Conservation (phyloP, 2,113 vertebrate genomes). For the Catagonus wagneri region DNA sequence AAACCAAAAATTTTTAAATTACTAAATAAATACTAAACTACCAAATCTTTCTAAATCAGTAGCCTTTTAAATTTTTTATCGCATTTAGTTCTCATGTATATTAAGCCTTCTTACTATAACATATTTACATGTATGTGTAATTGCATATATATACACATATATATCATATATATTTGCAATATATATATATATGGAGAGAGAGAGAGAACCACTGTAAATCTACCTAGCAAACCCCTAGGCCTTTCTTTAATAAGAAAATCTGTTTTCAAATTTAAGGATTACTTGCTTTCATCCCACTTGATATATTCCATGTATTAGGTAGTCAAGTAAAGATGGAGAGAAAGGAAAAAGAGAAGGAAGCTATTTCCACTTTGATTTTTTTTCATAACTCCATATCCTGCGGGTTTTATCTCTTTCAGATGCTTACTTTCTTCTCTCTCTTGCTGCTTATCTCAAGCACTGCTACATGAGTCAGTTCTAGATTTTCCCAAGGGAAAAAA, state of each 20-base stretch:
- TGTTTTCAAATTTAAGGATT: background rate
- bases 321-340: background rate
- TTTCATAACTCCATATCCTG: background rate
- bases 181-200: background rate
- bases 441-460: background rate
- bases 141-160: background rate
- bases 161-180: background rate
- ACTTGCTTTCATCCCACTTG: background rate
- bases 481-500: background rate
- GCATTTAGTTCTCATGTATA: background rate
- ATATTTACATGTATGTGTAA: background rate
- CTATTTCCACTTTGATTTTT: background rate
- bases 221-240: background rate
- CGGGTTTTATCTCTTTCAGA: background rate
- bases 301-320: background rate
- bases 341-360: background rate
- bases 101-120: background rate
- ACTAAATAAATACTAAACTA: background rate
- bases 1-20: background rate
- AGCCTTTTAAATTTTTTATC: background rate
- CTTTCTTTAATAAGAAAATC: slow-evolving; percentile 6
- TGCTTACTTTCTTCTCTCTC: background rate
- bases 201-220: background rate
- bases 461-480: background rate
- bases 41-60: background rate